Base-by-base conservation (phyloP, 2,888 invertebrate species). In the Chloroclystis v-ata region DNA sequence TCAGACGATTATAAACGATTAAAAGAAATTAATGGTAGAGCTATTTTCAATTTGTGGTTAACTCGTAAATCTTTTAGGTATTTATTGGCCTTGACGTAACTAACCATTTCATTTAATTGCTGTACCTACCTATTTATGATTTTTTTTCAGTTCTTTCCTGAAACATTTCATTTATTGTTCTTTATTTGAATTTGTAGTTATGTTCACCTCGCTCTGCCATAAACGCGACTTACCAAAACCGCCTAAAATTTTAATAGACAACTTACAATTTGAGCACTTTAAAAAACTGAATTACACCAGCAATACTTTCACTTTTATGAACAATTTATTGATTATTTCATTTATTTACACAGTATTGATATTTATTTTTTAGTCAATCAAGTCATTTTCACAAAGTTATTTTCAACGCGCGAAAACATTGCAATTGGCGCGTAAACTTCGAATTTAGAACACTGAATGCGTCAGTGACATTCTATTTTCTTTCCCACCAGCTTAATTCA, bases 351-450 rank as follows among this genome's bases (percentile, higher is more conserved):
- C 33, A 28, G 28, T 39, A 28, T 13, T 32, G 10, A n/a, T 9
- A 9, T 32, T 28, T 25, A 26, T 49, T 49, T 37, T 16, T 16
- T 20, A 11, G 11, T 37, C 33, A 43, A 29, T 55, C 53, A 52
- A 52, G 49, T 53, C 57, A 57, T 57, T 51, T 42, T 54, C 29
- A 46, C 37, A 14, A 41, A n/a, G 9, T 8, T 26, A 39, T 29
- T 28, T 47, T 45, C 43, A 45, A 45, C 47, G 49, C 57, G 51
- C 53, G 52, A 40, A 37, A 37, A 42, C 68, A 69, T 60, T 61
- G 62, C 64, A 61, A 58, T 69, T 69, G 65, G 68, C 73, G 75
- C 75, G 69, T 56, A 64, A 70, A 71, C 30, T 64, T 73, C 67
- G 61, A 73, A 75, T 60, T 72, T 73, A 69, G 74, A 75, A 72